Base-by-base conservation (phyloP, 2,113 vertebrate genomes). In the Alces alces region DNA sequence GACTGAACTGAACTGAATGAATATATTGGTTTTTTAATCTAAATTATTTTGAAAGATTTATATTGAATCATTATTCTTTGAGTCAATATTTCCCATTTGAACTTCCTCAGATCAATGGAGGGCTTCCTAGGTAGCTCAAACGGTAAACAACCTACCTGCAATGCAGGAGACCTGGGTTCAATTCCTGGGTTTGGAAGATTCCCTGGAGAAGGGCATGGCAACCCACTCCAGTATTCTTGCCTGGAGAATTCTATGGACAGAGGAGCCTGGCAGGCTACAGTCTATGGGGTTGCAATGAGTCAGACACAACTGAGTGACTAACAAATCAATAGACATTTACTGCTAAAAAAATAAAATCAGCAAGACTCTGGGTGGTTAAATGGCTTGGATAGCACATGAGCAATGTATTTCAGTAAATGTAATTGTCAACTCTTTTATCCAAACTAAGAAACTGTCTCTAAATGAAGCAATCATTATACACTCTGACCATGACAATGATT, bases 401-500 rank as follows among this genome's bases (percentile, higher is more conserved):
- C 95, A 96, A 57, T 84, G 36, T 57, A 83, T 89, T 96, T 93
- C 45, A 96, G 6, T 84, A 87, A 93, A 84, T 17, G 33, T 66
- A 92, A 76, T 96, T 96, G 61, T 84, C 76, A 89, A 58, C 10
- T 83, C 80, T 95, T 96, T 95, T 78, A 84, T 92, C 27, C 70
- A 97, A 93, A 89, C 60, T 89, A 39, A 73, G 12, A 96, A 95
- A 96, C 89, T 89, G 27, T 84, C 89, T 97, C 60, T 90, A 95
- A 96, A 95, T 84, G 92, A 97, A 98, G 92, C 52, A 96, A 89
- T 96, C 92, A 93, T 93, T 97, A 96, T 55, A 70, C 45, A 86
- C 36, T 64, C 79, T 95, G 55, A 96, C 94, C 33, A 70, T 89
- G 36, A 64, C 36, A 86, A 61, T 79, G 84, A 93, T 27, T 87